phyloP scores from a whole-genome alignment of 2,113 vertebrate genomes.

The Panthera uncia region DNA sequence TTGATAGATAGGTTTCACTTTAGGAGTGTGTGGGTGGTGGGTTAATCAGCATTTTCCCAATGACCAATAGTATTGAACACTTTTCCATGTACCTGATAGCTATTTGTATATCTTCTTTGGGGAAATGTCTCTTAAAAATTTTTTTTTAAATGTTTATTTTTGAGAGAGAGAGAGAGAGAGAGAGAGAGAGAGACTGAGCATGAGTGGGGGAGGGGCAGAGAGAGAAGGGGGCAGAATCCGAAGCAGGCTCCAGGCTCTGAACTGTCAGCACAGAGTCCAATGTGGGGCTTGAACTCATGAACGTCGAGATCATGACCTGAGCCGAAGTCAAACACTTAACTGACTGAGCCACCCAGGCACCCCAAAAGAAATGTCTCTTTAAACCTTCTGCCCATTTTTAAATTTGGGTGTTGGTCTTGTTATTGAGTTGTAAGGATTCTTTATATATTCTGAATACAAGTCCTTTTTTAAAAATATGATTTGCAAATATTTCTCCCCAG shows the following conservation, averaged over 20 bases:
- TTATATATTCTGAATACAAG: not conserved
- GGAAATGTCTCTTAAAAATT: not conserved
- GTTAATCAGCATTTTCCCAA: not conserved
- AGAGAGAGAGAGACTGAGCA: no score
- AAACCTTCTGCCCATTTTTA: not conserved
- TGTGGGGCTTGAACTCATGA: no score
- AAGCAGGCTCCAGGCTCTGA: no score
- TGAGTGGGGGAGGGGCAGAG: no score
- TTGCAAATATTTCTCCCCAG: not conserved
- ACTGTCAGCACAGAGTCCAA: no score
- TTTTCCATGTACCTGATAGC: not conserved
- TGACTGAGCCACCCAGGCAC: no score
- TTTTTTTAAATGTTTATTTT: no score
- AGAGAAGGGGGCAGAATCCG: no score
- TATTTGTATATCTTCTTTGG: not conserved
- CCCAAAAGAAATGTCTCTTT: not conserved
- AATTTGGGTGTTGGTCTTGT: not conserved
- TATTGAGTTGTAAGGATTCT: not conserved
- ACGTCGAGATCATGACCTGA: no score
- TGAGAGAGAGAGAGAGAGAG: no score
- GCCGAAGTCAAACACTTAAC: no score
- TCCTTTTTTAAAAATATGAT: not conserved
- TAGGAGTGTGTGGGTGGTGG: no score
- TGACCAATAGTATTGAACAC: not conserved
- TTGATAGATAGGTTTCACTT: not conserved